Evolutionary conservation across 1,140 invertebrate species (phyloP), one percentile per base, ranked within the genome.

Genomic region (Telenomus remus): DNA sequence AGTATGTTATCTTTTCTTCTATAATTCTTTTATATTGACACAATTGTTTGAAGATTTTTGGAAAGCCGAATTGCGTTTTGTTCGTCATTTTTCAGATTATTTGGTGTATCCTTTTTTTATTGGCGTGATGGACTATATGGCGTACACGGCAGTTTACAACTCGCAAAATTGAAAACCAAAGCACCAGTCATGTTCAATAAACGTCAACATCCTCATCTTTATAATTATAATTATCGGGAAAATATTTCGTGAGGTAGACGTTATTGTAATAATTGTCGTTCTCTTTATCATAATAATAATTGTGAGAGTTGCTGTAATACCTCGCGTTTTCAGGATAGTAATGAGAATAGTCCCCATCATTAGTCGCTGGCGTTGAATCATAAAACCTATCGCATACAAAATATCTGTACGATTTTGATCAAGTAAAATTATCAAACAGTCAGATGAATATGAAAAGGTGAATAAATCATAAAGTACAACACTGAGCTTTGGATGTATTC

Each of bases 41-140:
- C n/a, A n/a, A n/a, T n/a, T n/a, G n/a, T n/a, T n/a, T n/a, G n/a
- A n/a, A n/a, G n/a, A n/a, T n/a, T n/a, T n/a, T n/a, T n/a, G n/a
- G n/a, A n/a, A n/a, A n/a, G n/a, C n/a, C n/a, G n/a, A n/a, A n/a
- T n/a, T n/a, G n/a, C n/a, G n/a, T 33, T 54, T 47, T 44, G 1
- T 60, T 33, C n/a, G 10, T 60, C 1, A 39, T 46, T 51, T 75
- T 56, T 8, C 65, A 83, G 84, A 84, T 14, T 33, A 54, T 10
- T 16, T 83, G 4, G 55, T 69, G 4, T 85, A 86, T 46, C 66
- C 80, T 7, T 27, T 82, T 39, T 81, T 85, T 39, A 79, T 86
- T 69, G 37, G 59, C 4, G 16, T 59, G 5, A 42, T 85, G 69
- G 85, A 86, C 37, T 51, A 82, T 14, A 16, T 83, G 33, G 78